Evolutionary conservation across 2,797 vertebrate species (phyloP).

Genomic region (Okamejei kenojei): DNA sequence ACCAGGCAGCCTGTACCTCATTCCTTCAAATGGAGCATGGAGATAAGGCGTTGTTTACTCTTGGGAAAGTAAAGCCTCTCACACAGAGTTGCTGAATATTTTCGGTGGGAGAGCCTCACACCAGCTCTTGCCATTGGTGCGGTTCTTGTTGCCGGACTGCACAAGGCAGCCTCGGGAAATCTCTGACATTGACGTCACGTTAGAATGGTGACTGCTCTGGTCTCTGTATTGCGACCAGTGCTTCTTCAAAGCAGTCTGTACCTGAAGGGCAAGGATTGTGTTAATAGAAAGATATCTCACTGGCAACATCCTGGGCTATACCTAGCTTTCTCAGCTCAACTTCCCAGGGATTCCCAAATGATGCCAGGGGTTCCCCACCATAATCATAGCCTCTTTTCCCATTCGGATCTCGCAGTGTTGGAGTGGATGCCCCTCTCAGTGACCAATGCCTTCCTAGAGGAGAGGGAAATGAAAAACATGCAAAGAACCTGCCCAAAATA

Average conservation of each 20-base stretch:
- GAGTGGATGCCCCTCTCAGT: too few relatives aligned
- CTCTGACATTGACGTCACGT: not conserved
- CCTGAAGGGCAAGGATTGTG: not conserved
- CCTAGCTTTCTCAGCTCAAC: too few relatives aligned
- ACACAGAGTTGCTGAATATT: not conserved
- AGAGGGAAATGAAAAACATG: too few relatives aligned
- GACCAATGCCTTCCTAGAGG: too few relatives aligned
- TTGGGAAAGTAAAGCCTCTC: not conserved
- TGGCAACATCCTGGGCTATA: not conserved
- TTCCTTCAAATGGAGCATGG: not conserved
- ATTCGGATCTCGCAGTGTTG: not conserved
- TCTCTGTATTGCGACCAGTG: conserved; percentile 7
- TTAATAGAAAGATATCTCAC: not conserved
- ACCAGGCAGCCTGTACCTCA: not conserved
- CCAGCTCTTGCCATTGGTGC: not conserved
- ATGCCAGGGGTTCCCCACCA: not conserved
- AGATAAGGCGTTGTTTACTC: not conserved
- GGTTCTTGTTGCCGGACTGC: not conserved
- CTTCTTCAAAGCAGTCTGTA: not conserved
- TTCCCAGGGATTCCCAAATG: not conserved
- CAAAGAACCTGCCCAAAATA: too few relatives aligned
- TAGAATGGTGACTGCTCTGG: not conserved
- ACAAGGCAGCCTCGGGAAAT: not conserved
- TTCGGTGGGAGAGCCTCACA: not conserved
- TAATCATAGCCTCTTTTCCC: not conserved